These are phyloP conservation scores for Melanotaenia duboulayi DNA, from an alignment of 2,113 vertebrate species.

Conservation along the genomic window DNA sequence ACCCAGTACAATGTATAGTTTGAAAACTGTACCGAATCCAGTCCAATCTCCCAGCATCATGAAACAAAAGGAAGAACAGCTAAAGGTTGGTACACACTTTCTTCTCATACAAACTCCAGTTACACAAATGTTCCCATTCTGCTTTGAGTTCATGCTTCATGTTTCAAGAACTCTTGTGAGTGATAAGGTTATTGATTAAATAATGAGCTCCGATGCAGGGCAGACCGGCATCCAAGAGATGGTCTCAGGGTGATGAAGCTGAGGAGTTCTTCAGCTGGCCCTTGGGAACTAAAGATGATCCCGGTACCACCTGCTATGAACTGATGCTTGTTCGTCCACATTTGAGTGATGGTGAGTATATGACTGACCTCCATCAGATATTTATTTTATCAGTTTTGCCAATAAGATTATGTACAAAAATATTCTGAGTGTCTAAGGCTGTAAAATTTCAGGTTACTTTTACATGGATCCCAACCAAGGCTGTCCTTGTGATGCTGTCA, in stretches of 20 bases:
- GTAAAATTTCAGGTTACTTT: constrained; percentile 76
- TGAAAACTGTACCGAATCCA: background rate
- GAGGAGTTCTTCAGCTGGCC: constrained; percentile 50
- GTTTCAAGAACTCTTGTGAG: background rate
- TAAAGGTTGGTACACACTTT: constrained; percentile 71
- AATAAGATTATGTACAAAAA: background rate
- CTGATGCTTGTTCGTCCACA: constrained; percentile 73
- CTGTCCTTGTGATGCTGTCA: constrained; percentile 78
- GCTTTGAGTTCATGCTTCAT: background rate
- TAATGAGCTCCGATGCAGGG: constrained; percentile 37
- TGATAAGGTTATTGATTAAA: background rate
- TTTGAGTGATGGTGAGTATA: constrained; percentile 75
- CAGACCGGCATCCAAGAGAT: constrained; percentile 17
- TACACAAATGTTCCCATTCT: background rate
- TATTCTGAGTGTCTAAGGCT: background rate
- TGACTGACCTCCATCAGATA: background rate
- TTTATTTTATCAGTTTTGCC: background rate
- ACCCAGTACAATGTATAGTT: background rate
- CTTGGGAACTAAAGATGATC: constrained; percentile 75
- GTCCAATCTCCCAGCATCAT: background rate
- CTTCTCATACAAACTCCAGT: background rate
- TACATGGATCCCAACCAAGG: constrained; percentile 85
- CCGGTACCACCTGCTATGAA: constrained; percentile 81
- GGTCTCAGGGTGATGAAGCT: constrained; percentile 36
- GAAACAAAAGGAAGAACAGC: constrained; percentile 21